Conservation (phyloP, 2,888 invertebrate genomes). For the Theristus sp. region DNA sequence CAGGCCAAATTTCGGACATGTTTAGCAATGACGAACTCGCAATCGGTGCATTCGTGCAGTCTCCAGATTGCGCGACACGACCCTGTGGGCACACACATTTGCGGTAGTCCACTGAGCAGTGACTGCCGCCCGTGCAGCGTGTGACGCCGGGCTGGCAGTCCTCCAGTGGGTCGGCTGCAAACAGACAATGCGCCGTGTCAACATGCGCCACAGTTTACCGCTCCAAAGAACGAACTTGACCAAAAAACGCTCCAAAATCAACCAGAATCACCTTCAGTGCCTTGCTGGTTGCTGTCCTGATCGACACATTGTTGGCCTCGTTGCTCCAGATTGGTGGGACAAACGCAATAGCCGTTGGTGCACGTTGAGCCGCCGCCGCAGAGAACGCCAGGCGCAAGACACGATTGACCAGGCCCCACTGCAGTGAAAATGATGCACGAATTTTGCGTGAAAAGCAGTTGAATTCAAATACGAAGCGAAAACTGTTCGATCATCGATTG, state of each 20-base stretch:
- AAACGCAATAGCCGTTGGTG: conserved; percentile 15
- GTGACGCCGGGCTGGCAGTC: conserved; percentile 7
- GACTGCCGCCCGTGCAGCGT: not conserved
- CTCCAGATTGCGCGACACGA: not conserved
- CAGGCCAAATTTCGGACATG: not conserved
- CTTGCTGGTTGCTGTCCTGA: not conserved
- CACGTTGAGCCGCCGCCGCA: conserved; percentile 18
- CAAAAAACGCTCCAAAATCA: too few species aligned
- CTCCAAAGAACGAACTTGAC: too few species aligned
- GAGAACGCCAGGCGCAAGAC: conserved; percentile 1
- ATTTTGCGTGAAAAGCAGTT: too few species aligned
- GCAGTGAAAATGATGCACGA: too few species aligned
- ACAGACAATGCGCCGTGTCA: too few species aligned
- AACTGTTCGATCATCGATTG: not conserved
- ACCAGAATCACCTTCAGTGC: not conserved
- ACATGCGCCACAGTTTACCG: too few species aligned
- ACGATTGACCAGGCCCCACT: conserved; percentile 5
- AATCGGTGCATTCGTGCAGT: not conserved
- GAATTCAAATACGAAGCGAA: too few species aligned
- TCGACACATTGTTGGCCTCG: not conserved
- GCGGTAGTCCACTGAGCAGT: not conserved
- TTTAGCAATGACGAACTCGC: not conserved
- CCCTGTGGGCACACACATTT: not conserved
- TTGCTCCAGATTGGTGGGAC: conserved; percentile 6
- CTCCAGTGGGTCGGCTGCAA: conserved; percentile 10